Percentiles rank a stretch among this genome's conserved stretches.
phyloP scores from a whole-genome alignment of 2,888 invertebrate species.

The Xestobium rufovillosum region DNA sequence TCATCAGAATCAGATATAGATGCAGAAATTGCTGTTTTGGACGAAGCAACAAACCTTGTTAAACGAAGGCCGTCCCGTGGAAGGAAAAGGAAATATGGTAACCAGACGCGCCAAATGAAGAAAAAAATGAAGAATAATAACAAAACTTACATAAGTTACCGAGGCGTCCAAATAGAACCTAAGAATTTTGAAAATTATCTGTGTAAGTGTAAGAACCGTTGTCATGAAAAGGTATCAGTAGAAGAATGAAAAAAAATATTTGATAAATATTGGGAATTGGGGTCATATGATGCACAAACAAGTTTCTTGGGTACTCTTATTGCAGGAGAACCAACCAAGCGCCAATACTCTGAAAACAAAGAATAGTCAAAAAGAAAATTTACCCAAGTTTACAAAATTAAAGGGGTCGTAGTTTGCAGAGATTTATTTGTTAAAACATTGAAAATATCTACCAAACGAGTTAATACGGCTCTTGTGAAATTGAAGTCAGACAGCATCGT shows the following conservation, averaged over 20 bases:
- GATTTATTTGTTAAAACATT: not conserved
- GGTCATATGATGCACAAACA: not conserved
- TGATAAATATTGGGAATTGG: not conserved
- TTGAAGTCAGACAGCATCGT: too few relatives aligned
- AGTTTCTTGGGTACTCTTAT: not conserved
- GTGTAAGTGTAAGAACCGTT: not conserved
- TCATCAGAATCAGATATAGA: too few relatives aligned
- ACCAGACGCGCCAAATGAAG: too few relatives aligned
- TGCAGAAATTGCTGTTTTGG: too few relatives aligned
- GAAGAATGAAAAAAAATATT: constrained; percentile 1
- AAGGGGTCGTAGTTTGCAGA: not conserved
- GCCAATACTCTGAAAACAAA: not conserved
- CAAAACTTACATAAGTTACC: too few relatives aligned
- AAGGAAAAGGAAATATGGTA: too few relatives aligned
- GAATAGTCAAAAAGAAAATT: not conserved
- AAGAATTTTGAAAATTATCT: not conserved
- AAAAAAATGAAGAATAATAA: too few relatives aligned
- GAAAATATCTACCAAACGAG: not conserved
- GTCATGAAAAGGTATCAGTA: not conserved
- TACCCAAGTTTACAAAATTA: not conserved
- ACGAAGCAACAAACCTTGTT: too few relatives aligned
- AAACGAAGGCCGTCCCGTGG: too few relatives aligned
- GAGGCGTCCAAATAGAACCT: not conserved
- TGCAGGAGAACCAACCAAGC: not conserved
- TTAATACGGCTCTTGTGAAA: not conserved